Conservation (phyloP, 2,113 vertebrate species). For the Sterrhoptilus dennistouni region DNA sequence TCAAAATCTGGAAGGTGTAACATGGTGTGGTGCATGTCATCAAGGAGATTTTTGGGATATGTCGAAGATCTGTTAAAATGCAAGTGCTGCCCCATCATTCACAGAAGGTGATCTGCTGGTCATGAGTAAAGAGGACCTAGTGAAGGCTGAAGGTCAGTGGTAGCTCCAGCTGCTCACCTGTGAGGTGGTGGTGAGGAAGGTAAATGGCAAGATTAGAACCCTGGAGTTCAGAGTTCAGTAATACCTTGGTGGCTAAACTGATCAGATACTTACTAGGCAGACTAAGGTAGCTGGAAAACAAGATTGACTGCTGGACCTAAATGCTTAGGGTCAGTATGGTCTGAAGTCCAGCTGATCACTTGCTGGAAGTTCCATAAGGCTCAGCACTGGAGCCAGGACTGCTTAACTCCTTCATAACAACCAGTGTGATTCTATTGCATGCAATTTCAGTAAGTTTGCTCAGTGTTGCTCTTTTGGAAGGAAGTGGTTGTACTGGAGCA, state of each 20-base stretch:
- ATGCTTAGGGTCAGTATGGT: neutral
- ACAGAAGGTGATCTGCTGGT: neutral
- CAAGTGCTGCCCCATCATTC: neutral
- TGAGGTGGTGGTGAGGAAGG: neutral
- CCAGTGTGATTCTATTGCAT: neutral
- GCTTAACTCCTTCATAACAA: neutral
- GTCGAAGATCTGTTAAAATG: neutral
- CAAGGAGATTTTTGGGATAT: neutral
- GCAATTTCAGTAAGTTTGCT: neutral
- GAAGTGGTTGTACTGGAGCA: neutral
- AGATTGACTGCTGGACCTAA: neutral
- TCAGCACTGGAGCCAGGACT: neutral
- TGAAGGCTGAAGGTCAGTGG: neutral
- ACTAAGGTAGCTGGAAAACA: neutral
- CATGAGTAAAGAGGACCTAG: neutral
- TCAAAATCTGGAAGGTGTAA: neutral
- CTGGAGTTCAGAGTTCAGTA: neutral
- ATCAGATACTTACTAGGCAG: neutral
- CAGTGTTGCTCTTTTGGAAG: neutral
- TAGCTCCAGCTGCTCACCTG: neutral
- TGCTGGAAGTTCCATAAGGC: neutral
- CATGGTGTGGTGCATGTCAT: neutral
- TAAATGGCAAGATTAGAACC: neutral
- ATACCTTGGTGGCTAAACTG: neutral
- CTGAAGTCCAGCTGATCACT: neutral